These are phyloP conservation scores for Threskiornis aethiopicus DNA, from an alignment of 2,797 vertebrate species.

Conservation along the genomic window DNA sequence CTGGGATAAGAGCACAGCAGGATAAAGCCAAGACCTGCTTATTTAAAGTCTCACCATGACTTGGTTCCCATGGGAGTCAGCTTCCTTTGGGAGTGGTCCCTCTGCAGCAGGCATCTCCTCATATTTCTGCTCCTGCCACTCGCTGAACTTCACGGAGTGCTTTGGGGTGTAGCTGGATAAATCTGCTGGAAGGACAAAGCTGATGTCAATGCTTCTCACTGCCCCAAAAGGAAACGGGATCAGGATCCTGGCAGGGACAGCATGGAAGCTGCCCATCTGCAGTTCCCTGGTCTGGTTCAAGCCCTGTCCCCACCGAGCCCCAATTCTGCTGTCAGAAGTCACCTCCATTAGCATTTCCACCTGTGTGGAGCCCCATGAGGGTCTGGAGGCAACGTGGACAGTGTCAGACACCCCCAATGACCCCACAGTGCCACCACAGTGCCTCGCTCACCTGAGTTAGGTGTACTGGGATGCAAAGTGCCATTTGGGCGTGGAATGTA, in stretches of 20 bases:
- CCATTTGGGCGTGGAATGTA: slow-evolving; percentile 81
- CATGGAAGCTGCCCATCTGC: not conserved
- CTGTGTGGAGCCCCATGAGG: not conserved
- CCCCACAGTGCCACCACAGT: not conserved
- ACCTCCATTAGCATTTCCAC: not conserved
- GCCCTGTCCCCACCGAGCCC: not conserved
- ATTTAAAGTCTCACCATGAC: slow-evolving; percentile 84
- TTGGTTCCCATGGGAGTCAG: slow-evolving; percentile 69
- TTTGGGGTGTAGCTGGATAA: slow-evolving; percentile 93
- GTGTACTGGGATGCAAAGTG: slow-evolving; percentile 46
- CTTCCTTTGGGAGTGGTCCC: slow-evolving; percentile 53
- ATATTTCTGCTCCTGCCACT: slow-evolving; percentile 88
- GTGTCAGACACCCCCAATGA: not conserved
- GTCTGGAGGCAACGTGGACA: fast-evolving
- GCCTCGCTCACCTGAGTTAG: slow-evolving; percentile 70
- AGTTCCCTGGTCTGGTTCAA: not conserved
- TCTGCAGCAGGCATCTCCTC: slow-evolving; percentile 67
- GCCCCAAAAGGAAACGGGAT: not conserved
- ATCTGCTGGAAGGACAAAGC: slow-evolving; percentile 71
- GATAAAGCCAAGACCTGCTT: not conserved
- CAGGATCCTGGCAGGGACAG: not conserved
- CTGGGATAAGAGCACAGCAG: not conserved
- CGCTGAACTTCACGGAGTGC: slow-evolving; percentile 86
- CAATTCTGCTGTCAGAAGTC: not conserved
- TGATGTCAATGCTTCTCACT: not conserved